These are phyloP conservation scores for Xestia rhomboidea DNA, from an alignment of 2,888 invertebrate genomes.

Conservation along the genomic window DNA sequence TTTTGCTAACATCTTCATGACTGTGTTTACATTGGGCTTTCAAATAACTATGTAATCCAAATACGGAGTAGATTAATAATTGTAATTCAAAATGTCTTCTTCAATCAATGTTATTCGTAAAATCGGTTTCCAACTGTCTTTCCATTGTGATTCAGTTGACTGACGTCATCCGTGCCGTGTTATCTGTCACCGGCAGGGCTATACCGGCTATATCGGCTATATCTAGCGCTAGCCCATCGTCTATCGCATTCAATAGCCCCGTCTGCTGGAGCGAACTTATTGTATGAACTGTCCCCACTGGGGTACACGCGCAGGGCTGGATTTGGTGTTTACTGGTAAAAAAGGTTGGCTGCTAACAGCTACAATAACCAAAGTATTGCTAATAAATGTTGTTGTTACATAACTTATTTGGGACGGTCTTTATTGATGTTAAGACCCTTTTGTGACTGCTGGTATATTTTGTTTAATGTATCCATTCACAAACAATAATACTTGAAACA, in stretches of 20 bases:
- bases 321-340: not conserved
- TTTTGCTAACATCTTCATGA: not conserved
- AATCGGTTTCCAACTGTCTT: not conserved
- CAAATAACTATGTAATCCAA: not conserved
- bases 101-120: not conserved
- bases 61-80: not conserved
- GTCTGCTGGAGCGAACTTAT: conserved; percentile 50
- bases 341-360: not conserved
- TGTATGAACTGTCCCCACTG: conserved; percentile 54
- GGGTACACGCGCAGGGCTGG: conserved; percentile 34
- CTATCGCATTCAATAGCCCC: conserved; percentile 57
- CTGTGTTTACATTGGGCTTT: not conserved
- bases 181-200: not conserved
- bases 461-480: not conserved
- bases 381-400: not conserved
- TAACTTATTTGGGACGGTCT: not conserved
- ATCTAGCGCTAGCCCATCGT: conserved; percentile 20
- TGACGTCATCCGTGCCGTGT: conserved; percentile 6
- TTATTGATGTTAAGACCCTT: not conserved
- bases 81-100: not conserved
- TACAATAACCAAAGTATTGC: not conserved
- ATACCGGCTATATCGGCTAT: conserved; percentile 8
- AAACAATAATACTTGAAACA: not conserved
- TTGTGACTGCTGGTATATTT: not conserved
- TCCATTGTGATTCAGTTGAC: not conserved